Evolutionary conservation across 1,140 invertebrate genomes (phyloP), one percentile per base, ranked within the genome.

Genomic region (Luehdorfia chinensis): DNA sequence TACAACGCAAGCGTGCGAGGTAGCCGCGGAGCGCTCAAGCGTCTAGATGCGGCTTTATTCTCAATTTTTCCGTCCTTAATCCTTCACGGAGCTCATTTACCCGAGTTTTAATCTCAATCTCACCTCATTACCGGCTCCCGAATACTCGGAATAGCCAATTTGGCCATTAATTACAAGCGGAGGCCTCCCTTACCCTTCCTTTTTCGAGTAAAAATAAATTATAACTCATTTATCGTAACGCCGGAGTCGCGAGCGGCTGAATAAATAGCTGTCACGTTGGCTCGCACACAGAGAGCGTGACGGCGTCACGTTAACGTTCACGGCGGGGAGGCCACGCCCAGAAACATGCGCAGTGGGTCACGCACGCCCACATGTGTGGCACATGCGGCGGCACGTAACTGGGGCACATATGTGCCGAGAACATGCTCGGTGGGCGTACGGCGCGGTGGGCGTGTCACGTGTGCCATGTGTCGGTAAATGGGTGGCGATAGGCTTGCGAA

Each of bases 161-260:
- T 70, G 66, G 61, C 65, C 81, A 85, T 85, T 85, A 83, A 85
- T 85, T 85, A 84, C 75, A 54, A 59, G 55, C 54, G 54, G 44
- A 52, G 34, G 55, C 60, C 63, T 56, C 69, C 66, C 72, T 68
- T 68, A 73, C 78, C 78, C 75, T 73, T 75, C 73, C 73, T 69
- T 71, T 80, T 80, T 72, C 67, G 70, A 63, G 80, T 79, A 85
- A 85, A 85, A 85, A 85, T 85, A 83, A 85, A 85, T 85, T 81
- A 81, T 85, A 81, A 85, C 64, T 81, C 78, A 83, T 85, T 85
- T 85, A 85, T 85, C 70, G 72, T 78, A 64, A 57, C 56, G 50
- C 45, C 48, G 27, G 48, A 58, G 63, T 59, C 63, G 59, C 53
- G 34, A 18, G 34, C 50, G 57, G 60, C 51, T 45, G 69, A 75